Evolutionary conservation across 2,113 vertebrate genomes (phyloP), one percentile per base, ranked within the genome.

Genomic region (Peromyscus californicus): DNA sequence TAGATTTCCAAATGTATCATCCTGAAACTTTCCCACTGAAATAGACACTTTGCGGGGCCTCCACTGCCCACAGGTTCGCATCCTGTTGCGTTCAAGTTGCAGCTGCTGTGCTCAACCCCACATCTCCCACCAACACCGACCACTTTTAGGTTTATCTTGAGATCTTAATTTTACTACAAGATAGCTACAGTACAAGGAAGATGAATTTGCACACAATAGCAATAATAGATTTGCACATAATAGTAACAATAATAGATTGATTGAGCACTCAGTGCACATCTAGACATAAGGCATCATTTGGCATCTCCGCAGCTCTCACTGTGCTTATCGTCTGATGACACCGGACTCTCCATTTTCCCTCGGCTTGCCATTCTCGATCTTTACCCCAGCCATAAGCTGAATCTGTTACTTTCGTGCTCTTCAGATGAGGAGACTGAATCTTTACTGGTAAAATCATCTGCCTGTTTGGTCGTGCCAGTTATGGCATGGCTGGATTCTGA

Each of bases 71-170:
- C 61, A 70, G 15, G 24, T 21, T 48, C 29, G 9, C 33, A 21
- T 8, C 5, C 10, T 3, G 4, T 24, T 24, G 21, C 19, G 33
- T 29, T 24, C 13, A 74, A 31, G n/a, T 51, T 19, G n/a, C 61
- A 13, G 63, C 54, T 84, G 42, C 74, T 45, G 26, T 12, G 33
- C 13, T 42, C 7, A 26, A 13, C 5, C 9, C 13, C 57, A 4
- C 39, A n/a, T 57, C 42, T 63, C 11, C 70, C 72, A 39, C 3
- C 54, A 79, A 42, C 61, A 91, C 36, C n/a, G 21, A 63, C 13
- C 16, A 21, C 9, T 65, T 87, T 86, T 29, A 54, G 10, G 33
- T 39, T 97, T 89, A 24, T 87, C 78, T 96, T 95, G 74, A 74
- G 67, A 87, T 15, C 1, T n/a, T 76, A 29, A 70, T 21, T 63